Evolutionary conservation across 1,140 invertebrate species (phyloP), one percentile per base, ranked within the genome.

Genomic region (Drosophila mojavensis): DNA sequence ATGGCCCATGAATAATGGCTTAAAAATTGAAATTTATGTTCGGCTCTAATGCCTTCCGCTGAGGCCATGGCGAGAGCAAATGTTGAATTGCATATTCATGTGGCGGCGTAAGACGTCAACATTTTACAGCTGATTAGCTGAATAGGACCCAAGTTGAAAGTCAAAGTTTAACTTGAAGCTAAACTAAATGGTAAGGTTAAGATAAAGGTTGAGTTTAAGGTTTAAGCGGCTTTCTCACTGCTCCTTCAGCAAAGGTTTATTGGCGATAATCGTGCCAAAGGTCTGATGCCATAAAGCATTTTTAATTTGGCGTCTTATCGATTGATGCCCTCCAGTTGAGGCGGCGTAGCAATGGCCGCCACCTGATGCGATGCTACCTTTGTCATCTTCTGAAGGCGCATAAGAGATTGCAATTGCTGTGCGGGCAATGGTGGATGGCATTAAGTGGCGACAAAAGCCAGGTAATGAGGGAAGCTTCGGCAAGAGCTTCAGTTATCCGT

Each of bases 221-320:
- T 9, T 9, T 39, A 11, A 39, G 36, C 36, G 3, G 36, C 2
- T 4, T 39, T 11, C 11, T 10, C 36, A 11, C 28, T 39, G 24
- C 20, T 20, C 28, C 6, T 30, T 17, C 17, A 17, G 17, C 17
- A 17, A 17, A 17, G 30, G 5, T 6, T 6, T 20, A 43, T 43
- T 20, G 28, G 55, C 13, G 54, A 33, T 15, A 28, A 45, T 24
- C 17, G 50, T 17, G 24, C 3, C 10, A 30, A 71, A 60, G 33
- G 39, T 33, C 47, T 39, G 54, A 48, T 36, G 56, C 30, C 48
- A 59, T 54, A 63, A 75, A 48, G 59, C 51, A 62, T 65, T 79
- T 80, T 73, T 76, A 72, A 79, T 79, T 72, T 63, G 45, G 24
- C 56, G 28, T 69, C 47, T 66, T 81, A 81, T 81, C 56, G 78